Evolutionary conservation across 2,797 vertebrate genomes (phyloP).

Genomic region (Phaenicophaeus curvirostris): DNA sequence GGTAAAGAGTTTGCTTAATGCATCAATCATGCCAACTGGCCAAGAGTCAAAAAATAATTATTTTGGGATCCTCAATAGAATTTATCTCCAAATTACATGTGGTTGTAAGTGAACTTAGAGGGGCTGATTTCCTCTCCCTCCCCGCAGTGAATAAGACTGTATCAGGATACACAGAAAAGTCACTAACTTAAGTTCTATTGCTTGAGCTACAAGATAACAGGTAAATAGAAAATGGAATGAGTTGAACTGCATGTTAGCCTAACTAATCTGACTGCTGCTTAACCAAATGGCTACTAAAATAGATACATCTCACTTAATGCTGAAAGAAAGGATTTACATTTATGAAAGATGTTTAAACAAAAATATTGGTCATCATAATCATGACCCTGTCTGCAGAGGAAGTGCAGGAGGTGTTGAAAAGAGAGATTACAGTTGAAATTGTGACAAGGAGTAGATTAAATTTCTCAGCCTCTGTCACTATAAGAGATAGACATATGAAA

Average conservation of each 20-base stretch:
- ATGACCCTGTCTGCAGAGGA: neutral
- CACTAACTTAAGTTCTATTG: neutral
- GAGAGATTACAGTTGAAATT: neutral
- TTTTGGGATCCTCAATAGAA: neutral
- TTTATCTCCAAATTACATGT: neutral
- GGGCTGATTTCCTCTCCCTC: neutral
- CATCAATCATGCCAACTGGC: neutral
- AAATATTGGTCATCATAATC: neutral
- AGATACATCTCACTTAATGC: neutral
- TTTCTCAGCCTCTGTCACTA: neutral
- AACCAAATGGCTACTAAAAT: neutral
- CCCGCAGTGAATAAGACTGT: neutral
- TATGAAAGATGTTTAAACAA: neutral
- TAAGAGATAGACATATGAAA: neutral
- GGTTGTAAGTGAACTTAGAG: neutral
- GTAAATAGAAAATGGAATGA: neutral
- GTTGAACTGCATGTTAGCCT: neutral
- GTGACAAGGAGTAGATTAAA: neutral
- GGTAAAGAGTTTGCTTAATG: neutral
- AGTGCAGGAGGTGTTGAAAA: neutral
- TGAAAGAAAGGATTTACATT: neutral
- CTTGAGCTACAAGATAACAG: neutral
- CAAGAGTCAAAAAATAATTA: neutral
- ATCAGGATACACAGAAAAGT: neutral
- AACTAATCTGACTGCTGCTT: neutral